These are phyloP conservation scores for Anolis carolinensis DNA, from an alignment of 2,113 vertebrate genomes.

Conservation along the genomic window DNA sequence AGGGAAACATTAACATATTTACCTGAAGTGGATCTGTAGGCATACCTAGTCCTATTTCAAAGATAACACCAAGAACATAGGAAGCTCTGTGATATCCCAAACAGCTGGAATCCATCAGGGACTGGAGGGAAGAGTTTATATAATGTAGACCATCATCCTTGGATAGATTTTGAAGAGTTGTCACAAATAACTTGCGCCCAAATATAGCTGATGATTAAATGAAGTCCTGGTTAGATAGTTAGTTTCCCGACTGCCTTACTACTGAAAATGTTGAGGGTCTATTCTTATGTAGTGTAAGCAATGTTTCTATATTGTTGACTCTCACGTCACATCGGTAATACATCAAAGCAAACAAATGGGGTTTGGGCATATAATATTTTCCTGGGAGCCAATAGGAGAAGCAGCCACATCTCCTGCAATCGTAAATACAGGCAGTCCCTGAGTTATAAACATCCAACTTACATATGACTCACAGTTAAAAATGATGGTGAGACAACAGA, in stretches of 20 bases:
- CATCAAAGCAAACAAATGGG: not conserved
- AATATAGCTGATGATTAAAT: slow-evolving; percentile 54
- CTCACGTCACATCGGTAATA: not conserved
- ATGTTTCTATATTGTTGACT: not conserved
- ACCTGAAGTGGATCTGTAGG: slow-evolving; percentile 81
- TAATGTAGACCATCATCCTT: slow-evolving; percentile 51
- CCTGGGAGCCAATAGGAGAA: not conserved
- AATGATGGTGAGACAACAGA: too few species aligned
- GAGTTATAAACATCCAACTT: too few species aligned
- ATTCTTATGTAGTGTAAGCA: not conserved
- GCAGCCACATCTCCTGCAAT: not conserved
- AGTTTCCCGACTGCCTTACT: not conserved
- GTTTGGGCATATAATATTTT: not conserved
- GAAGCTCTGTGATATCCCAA: slow-evolving; percentile 89
- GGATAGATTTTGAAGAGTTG: slow-evolving; percentile 72
- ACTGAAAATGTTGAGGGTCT: not conserved
- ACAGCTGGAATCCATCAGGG: slow-evolving; percentile 84
- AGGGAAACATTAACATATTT: slow-evolving; percentile 27
- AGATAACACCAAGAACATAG: slow-evolving; percentile 84
- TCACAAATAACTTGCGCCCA: slow-evolving; percentile 78
- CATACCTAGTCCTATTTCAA: slow-evolving; percentile 81
- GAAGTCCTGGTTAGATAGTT: not conserved
- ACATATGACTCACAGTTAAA: too few species aligned
- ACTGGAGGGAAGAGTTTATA: slow-evolving; percentile 64
- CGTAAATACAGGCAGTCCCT: too few species aligned